Conservation (phyloP, 1,140 invertebrate species). For the Ceratina australensis region DNA sequence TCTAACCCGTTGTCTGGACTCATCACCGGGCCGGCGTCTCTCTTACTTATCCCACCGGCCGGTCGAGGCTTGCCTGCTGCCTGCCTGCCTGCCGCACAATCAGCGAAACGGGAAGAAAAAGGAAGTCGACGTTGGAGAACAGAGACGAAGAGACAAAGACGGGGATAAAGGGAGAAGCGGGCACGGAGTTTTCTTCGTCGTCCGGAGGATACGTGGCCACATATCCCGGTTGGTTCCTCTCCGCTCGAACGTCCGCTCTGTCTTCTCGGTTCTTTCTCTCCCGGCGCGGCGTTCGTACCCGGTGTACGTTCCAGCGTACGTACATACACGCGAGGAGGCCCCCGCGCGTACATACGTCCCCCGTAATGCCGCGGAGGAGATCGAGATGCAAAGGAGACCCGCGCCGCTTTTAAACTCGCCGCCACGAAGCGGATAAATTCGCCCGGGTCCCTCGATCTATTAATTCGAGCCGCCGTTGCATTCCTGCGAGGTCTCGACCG, state of each 20-base stretch:
- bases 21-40: conserved; percentile 41
- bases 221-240: conserved; percentile 43
- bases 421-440: conserved; percentile 77
- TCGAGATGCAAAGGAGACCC: conserved; percentile 76
- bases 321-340: conserved; percentile 33
- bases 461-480: conserved; percentile 76
- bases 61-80: neutral
- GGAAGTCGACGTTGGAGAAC: neutral
- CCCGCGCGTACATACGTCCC: conserved; percentile 30
- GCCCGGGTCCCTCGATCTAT: conserved; percentile 76
- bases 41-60: conserved; percentile 31
- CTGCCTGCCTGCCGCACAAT: neutral
- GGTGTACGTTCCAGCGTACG: conserved; percentile 50
- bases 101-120: neutral
- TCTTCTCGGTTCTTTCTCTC: conserved; percentile 38
- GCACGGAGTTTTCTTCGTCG: conserved; percentile 45
- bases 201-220: conserved; percentile 14
- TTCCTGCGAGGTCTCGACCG: conserved; percentile 72
- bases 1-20: conserved; percentile 49
- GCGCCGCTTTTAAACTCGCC: conserved; percentile 76
- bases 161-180: conserved; percentile 22
- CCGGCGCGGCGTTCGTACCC: conserved; percentile 16
- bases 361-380: conserved; percentile 62
- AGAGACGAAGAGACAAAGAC: conserved; percentile 29
- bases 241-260: conserved; percentile 54